Evolutionary conservation across 2,888 invertebrate genomes (phyloP).

Genomic region (Campaea margaritaria): DNA sequence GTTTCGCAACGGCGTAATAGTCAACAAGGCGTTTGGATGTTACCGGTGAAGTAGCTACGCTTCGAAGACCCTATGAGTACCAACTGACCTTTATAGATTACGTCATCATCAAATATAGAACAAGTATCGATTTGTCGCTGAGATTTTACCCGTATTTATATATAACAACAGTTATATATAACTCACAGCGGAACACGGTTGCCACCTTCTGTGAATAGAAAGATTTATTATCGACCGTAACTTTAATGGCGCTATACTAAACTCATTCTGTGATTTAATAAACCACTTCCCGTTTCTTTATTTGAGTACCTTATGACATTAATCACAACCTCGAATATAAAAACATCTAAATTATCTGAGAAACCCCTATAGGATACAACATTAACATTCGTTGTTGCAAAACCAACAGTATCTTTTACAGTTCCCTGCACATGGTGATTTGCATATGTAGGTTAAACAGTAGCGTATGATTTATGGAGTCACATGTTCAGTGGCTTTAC

Average conservation of each 20-base stretch:
- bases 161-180: not conserved
- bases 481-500: constrained; percentile 57
- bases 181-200: constrained; percentile 1
- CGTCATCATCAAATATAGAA: constrained; percentile 39
- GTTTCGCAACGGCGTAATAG: constrained; percentile 59
- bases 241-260: constrained; percentile 16
- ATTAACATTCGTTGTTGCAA: constrained; percentile 15
- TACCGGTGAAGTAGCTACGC: constrained; percentile 30
- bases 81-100: constrained; percentile 36
- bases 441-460: constrained; percentile 46
- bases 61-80: constrained; percentile 33
- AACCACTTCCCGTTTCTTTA: constrained; percentile 29
- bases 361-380: constrained; percentile 3
- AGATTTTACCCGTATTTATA: constrained; percentile 11
- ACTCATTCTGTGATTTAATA: constrained; percentile 15
- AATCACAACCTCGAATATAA: constrained; percentile 15
- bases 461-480: constrained; percentile 56
- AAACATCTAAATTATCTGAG: constrained; percentile 16
- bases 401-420: constrained; percentile 28
- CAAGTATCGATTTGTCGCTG: constrained; percentile 10
- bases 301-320: constrained; percentile 20
- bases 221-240: constrained; percentile 24
- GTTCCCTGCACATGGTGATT: constrained; percentile 40
- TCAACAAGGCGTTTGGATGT: constrained; percentile 33
- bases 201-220: constrained; percentile 15